Evolutionary conservation across 2,888 invertebrate species (phyloP), one percentile per base, ranked within the genome.

Genomic region (Drosophila sordidula): DNA sequence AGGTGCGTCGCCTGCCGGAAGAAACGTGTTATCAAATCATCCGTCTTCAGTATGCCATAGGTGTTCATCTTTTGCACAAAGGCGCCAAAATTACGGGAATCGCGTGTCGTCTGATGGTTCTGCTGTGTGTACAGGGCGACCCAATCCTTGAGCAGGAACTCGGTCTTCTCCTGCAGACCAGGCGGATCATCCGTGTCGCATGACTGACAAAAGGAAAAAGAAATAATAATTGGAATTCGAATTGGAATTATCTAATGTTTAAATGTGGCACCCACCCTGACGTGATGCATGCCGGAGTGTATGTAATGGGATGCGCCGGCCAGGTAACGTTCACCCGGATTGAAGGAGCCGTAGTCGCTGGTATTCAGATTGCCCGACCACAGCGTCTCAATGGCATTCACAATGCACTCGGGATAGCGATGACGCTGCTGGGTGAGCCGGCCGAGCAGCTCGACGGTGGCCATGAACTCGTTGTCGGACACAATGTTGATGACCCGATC

Each of bases 1-100:
- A 98, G 96, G 92, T 99, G 98, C 0, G 98, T 98, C 59, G 98
- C 98, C 69, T 99, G 95, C 44, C 99, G 95, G 94, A 99, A 99
- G 93, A 99, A 99, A 63, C 99, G 93, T 0, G 98, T 98, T 71
- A 99, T 98, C 89, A 98, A 94, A 90, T 99, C 99, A 90, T 99
- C 99, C 0, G 98, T 98, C 92, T 99, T 99, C 55, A 99, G 93
- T 67, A 99, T 98, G 4, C 99, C 98, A 84, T 97, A 97, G 87
- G 97, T 95, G 91, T 98, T 98, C 98, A 99, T 98, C 92, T 98
- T 97, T 89, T 97, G 97, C 4, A 99, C 98, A 92, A 99, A 99
- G 78, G 97, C 93, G 72, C 97, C 96, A 92, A 99, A 98, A 41
- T 98, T 97, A 92, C 98, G 98, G 0, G 97, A 95, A 90, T 97